Base-by-base conservation (phyloP, 2,113 vertebrate species). In the Tupaia chinensis region DNA sequence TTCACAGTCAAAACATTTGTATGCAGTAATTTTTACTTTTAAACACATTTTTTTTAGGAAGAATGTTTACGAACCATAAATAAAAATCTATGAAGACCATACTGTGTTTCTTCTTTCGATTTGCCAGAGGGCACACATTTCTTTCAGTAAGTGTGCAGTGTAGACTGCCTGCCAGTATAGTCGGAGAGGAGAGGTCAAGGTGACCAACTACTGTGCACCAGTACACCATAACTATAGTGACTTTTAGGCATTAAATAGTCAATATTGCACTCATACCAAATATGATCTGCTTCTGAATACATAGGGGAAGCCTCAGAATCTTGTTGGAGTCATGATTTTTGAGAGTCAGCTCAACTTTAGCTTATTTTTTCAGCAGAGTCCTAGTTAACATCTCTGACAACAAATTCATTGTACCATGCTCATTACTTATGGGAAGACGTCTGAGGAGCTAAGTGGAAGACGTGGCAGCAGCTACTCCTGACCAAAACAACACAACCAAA, bases 61-160 rank as follows among this genome's bases (percentile, higher is more conserved):
- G 77, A 83, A 96, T 95, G 78, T 89, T 96, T 96, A 68, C 89
- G 93, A 96, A 87, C 74, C 13, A 78, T 78, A 93, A 95, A 93
- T 76, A 94, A 95, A 95, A 95, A 89, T 86, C 84, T 81, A 93
- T 53, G 66, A 76, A 89, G 89, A 69, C n/a, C 61, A 84, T 93
- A 86, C 19, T 73, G 74, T 70, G 53, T 76, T 91, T 95, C 74
- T 94, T 54, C 66, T 15, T 44, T 44, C 44, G 5, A 44, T 44
- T 44, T 44, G 44, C 44, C 44, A 44, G 44, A 44, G 44, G 44
- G 44, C 44, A 44, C 44, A 44, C 44, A 44, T 76, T 91, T 95
- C 74, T 94, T 54, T 66, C 12, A 72, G 44, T 74, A 86, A 91
- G 22, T 89, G 61, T 66, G 63, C 79, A 92, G 89, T 68, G 16